These are phyloP conservation scores for Tetragonula carbonaria DNA, from an alignment of 2,888 invertebrate species.

Conservation along the genomic window DNA sequence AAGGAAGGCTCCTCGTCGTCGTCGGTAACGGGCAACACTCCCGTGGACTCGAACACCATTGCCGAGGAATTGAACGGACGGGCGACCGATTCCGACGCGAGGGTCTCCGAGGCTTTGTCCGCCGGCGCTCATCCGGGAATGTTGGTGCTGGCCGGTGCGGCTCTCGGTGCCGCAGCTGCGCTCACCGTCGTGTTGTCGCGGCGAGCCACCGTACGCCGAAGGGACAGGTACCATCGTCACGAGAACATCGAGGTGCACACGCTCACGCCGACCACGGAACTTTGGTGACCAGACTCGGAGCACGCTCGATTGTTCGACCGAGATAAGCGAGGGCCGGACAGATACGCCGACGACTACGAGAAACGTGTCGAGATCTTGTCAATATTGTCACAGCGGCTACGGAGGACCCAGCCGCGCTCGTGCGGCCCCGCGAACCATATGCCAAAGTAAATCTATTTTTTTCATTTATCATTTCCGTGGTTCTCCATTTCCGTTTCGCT, in stretches of 20 bases:
- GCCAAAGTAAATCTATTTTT: slow-evolving; percentile 40
- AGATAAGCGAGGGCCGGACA: slow-evolving; percentile 72
- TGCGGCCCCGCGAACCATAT: slow-evolving; percentile 27
- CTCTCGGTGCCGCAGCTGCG: slow-evolving; percentile 86
- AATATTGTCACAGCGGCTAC: slow-evolving; percentile 76
- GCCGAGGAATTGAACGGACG: slow-evolving; percentile 78
- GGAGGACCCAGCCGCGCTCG: not conserved
- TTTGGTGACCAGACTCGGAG: slow-evolving; percentile 87
- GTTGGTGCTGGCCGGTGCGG: slow-evolving; percentile 86
- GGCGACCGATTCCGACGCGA: slow-evolving; percentile 77
- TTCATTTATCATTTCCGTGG: not conserved
- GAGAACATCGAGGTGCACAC: slow-evolving; percentile 87
- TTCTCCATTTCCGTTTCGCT: not conserved
- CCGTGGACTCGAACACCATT: slow-evolving; percentile 72
- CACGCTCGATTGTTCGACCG: slow-evolving; percentile 64
- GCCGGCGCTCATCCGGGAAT: slow-evolving; percentile 85
- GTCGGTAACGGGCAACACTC: slow-evolving; percentile 42
- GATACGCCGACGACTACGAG: slow-evolving; percentile 70
- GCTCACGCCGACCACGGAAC: slow-evolving; percentile 87
- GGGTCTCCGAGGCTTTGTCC: slow-evolving; percentile 74
- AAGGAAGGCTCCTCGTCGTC: slow-evolving; percentile 35
- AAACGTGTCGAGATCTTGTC: slow-evolving; percentile 78
- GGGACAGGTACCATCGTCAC: slow-evolving; percentile 78
- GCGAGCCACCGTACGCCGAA: slow-evolving; percentile 79
- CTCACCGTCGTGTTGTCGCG: slow-evolving; percentile 84